Evolutionary conservation across 2,797 vertebrate species (phyloP).

Genomic region (Galago senegalensis): DNA sequence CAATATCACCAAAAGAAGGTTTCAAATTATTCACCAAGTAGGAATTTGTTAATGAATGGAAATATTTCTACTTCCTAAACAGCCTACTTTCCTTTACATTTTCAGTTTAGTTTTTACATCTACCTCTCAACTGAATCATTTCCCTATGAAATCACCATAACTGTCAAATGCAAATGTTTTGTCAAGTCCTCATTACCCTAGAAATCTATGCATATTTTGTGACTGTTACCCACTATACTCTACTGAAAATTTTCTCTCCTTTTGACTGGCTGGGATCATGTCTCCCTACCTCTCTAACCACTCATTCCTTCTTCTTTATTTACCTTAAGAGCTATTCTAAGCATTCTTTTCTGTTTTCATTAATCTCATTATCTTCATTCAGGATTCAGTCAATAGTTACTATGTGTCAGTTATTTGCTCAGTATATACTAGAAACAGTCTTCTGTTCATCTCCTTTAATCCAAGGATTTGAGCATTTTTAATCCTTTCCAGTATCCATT

Average conservation of each 20-base stretch:
- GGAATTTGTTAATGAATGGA: not conserved
- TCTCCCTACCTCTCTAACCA: constrained; percentile 1
- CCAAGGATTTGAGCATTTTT: constrained; percentile 26
- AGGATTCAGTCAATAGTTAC: not conserved
- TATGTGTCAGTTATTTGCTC: not conserved
- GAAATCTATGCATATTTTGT: not conserved
- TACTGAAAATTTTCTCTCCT: not conserved
- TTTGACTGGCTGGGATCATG: not conserved
- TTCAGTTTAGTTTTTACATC: constrained; percentile 30
- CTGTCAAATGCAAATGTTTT: not conserved
- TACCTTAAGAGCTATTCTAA: not conserved
- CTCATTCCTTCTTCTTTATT: not conserved
- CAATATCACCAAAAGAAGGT: not conserved
- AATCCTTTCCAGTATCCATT: constrained; percentile 37
- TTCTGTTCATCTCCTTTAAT: constrained; percentile 19
- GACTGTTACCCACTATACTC: not conserved
- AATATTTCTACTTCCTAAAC: not conserved
- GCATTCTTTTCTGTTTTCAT: not conserved
- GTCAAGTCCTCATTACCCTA: not conserved
- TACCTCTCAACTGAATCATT: not conserved
- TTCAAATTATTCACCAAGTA: constrained; percentile 3
- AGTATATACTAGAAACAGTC: not conserved
- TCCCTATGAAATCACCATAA: constrained; percentile 5
- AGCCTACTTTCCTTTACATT: not conserved
- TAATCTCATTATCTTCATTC: not conserved